A percentile compares a stretch with the other conserved stretches of the same genome.
Evolutionary conservation across 2,113 vertebrate genomes (phyloP).

Genomic region (Uropsilus gracilis): DNA sequence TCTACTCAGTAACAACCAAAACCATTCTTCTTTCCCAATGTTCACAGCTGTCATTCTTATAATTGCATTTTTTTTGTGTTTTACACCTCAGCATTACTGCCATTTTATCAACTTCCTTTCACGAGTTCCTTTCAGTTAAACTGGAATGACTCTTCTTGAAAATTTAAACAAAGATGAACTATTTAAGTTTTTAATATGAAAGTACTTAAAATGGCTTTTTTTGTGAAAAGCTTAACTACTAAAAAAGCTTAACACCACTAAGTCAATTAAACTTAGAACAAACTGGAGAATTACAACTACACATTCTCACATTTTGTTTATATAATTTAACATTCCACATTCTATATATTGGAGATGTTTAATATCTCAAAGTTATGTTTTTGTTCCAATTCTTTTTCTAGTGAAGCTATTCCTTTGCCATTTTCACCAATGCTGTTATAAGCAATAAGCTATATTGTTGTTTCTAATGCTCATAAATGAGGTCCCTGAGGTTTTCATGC

Average conservation of each 20-base stretch:
- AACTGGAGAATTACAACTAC: not conserved
- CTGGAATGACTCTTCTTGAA: not conserved
- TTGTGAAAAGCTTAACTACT: not conserved
- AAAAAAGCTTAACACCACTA: not conserved
- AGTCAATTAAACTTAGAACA: not conserved
- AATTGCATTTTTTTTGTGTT: not conserved
- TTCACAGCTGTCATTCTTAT: not conserved
- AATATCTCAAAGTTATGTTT: not conserved
- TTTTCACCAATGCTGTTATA: not conserved
- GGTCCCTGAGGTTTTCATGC: not conserved
- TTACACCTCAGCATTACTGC: no score
- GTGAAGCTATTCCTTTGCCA: not conserved
- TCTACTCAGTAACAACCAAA: not conserved
- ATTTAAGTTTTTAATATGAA: not conserved
- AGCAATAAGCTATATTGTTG: accelerated
- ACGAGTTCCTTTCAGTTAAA: not conserved
- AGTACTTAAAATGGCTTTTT: not conserved
- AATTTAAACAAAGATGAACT: not conserved
- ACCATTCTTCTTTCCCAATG: not conserved
- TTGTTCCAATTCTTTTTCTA: not conserved
- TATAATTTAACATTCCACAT: not conserved
- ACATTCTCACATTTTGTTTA: not conserved
- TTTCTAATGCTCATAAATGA: not conserved
- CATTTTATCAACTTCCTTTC: no score
- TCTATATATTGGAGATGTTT: no score